Evolutionary conservation across 2,888 invertebrate genomes (phyloP), one percentile per base, ranked within the genome.

Genomic region (Rugalucina vietnamica): DNA sequence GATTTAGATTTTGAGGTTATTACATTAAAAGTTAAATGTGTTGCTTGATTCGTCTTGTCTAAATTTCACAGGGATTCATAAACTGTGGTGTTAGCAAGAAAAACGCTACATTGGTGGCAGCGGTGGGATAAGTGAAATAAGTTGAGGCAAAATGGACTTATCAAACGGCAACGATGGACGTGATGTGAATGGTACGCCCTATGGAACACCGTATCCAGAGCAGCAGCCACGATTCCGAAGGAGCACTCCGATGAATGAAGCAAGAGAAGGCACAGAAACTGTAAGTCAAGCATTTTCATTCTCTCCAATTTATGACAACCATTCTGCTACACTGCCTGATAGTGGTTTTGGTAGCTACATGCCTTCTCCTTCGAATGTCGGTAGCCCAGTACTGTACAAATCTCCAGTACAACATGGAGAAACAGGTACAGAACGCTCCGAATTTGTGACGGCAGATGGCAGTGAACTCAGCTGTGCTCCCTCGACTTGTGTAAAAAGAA

Each of bases 91-190:
- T 54, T 54, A 54, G 21, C 21, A 14, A 24, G 54, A 54, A 54
- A 54, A 54, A 54, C 54, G 54, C 54, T 54, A 54, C 54, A 54
- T 54, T 54, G 54, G 54, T 54, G 54, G 54, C 54, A 54, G 54
- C 54, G 54, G 54, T 54, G 54, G 54, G 54, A 54, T 54, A 14
- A 54, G 8, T 54, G 54, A 54, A 54, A 54, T 21, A 54, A 8
- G 54, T n/a, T 54, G 54, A 24, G 54, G n/a, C n/a, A 54, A 54
- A 24, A 54, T 54, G 54, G 54, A 54, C n/a, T 54, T 54, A n/a
- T 54, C 54, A 24, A 54, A 54, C 21, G 54, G n/a, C n/a, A 54
- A 24, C 12, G n/a, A 24, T 54, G 54, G 4, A 24, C 54, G 12
- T 54, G 54, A 54, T 54, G 54, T n/a, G 21, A 54, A n/a, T 14